Conservation (phyloP, 2,797 vertebrate species). For the Podarcis lilfordi region DNA sequence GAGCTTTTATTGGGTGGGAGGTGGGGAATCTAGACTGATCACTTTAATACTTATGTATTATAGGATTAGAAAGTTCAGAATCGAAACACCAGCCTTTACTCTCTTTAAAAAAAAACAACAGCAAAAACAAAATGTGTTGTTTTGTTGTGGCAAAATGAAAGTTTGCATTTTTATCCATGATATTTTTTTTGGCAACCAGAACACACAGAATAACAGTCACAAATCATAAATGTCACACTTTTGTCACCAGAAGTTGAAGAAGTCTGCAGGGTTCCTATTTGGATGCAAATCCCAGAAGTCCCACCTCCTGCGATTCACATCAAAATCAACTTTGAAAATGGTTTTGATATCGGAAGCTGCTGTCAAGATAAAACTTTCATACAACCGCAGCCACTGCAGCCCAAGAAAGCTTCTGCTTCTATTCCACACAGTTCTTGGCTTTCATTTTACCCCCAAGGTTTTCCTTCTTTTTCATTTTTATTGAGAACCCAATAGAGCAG, state of each 20-base stretch:
- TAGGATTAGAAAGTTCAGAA: constrained; percentile 3
- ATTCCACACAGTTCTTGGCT: constrained; percentile 34
- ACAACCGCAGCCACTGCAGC: constrained; percentile 19
- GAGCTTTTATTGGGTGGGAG: not conserved
- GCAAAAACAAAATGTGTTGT: not conserved
- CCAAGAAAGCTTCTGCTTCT: constrained; percentile 35
- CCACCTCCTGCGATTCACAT: constrained; percentile 42
- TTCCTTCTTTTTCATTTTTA: constrained; percentile 9
- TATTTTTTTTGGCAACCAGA: constrained; percentile 41
- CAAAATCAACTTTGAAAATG: constrained; percentile 56
- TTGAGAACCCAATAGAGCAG: not conserved
- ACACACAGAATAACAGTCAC: constrained; percentile 43
- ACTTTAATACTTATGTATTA: not conserved
- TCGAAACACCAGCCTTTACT: not conserved
- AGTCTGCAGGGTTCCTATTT: constrained; percentile 60
- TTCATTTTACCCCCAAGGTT: not conserved
- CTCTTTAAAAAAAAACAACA: constrained; percentile 7
- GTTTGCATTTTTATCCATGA: constrained; percentile 4
- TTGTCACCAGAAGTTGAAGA: constrained; percentile 61
- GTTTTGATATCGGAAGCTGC: constrained; percentile 55
- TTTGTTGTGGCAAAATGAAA: constrained; percentile 45
- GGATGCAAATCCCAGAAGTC: constrained; percentile 56
- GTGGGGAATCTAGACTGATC: not conserved
- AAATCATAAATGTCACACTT: constrained; percentile 57
- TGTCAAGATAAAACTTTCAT: constrained; percentile 58